Evolutionary conservation across 2,113 vertebrate species (phyloP).

Genomic region (Sphyrna mokarran): DNA sequence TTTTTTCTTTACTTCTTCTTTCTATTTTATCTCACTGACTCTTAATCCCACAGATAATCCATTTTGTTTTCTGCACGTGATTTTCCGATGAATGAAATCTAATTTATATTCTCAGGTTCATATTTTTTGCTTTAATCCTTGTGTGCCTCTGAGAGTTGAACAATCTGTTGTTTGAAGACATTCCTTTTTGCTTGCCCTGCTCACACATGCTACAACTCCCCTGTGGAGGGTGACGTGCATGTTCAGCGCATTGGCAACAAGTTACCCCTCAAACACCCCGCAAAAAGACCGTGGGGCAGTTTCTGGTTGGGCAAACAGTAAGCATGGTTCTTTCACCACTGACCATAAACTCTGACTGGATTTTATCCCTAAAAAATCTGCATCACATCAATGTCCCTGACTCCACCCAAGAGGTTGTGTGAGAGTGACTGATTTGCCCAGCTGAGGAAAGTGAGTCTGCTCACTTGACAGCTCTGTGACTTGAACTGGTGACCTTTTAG

Average conservation of each 20-base stretch:
- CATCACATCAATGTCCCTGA: neutral
- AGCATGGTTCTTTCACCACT: neutral
- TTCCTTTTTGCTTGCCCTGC: neutral
- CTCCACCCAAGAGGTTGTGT: neutral
- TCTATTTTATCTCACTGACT: neutral
- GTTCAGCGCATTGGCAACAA: neutral
- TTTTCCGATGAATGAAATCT: neutral
- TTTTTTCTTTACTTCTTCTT: neutral
- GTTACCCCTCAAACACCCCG: neutral
- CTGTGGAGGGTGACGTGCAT: neutral
- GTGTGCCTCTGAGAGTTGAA: neutral
- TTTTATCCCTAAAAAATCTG: neutral
- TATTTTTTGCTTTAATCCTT: neutral
- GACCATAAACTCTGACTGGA: neutral
- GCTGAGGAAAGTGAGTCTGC: neutral
- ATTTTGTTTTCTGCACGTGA: neutral
- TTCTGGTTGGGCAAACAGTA: neutral
- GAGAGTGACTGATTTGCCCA: neutral
- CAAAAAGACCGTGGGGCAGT: neutral
- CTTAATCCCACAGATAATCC: neutral
- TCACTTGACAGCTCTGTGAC: neutral
- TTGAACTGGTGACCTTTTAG: neutral
- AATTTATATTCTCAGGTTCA: neutral
- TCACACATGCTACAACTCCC: neutral
- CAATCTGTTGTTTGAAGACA: neutral